Evolutionary conservation across 2,888 invertebrate genomes (phyloP).

Genomic region (Eupithecia subfuscata): DNA sequence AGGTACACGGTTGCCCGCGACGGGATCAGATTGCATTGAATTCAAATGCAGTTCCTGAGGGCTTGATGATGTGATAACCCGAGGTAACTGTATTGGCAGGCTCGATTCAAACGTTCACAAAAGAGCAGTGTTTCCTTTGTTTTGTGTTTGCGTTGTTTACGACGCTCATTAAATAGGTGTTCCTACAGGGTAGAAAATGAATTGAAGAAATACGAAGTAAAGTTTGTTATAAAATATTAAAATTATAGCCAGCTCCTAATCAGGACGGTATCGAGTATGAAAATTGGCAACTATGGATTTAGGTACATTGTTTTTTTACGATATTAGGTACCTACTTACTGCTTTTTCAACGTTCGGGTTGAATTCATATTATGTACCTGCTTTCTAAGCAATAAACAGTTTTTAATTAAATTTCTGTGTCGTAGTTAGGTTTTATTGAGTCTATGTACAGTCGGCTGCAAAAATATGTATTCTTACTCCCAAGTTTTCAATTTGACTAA

Average conservation of each 20-base stretch:
- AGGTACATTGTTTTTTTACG: neutral
- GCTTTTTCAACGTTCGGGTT: neutral
- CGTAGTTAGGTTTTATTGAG: neutral
- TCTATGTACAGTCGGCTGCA: no score
- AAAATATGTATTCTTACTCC: no score
- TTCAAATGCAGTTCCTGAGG: slow-evolving; percentile 44
- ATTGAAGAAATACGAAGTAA: neutral
- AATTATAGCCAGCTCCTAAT: neutral
- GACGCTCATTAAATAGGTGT: neutral
- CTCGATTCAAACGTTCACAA: slow-evolving; percentile 28
- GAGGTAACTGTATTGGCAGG: slow-evolving; percentile 42
- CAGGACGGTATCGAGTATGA: neutral
- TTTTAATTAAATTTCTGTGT: neutral
- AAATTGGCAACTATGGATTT: neutral
- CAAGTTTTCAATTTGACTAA: no score
- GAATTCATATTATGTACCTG: neutral
- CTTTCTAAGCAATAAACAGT: neutral
- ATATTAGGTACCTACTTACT: neutral
- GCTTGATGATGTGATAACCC: slow-evolving; percentile 41
- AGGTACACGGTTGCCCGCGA: slow-evolving; percentile 23
- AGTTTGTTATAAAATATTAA: neutral
- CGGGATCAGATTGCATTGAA: slow-evolving; percentile 47
- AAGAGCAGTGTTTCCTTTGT: slow-evolving; percentile 17
- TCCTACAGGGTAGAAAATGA: neutral
- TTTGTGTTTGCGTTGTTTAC: neutral